phyloP scores from a whole-genome alignment of 1,140 invertebrate species.

The Muscidifurax raptorellus region DNA sequence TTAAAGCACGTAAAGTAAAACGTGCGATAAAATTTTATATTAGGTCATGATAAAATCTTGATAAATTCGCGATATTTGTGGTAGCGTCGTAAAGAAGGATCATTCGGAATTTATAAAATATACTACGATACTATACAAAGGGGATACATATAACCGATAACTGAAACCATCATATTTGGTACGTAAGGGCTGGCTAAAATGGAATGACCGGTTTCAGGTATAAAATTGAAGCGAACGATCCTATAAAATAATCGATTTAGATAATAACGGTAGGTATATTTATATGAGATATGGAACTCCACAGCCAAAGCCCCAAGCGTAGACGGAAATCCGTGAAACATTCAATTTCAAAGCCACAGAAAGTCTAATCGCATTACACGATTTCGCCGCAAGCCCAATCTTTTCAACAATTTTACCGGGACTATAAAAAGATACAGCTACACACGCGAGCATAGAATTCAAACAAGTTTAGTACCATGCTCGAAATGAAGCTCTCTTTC shows the following conservation, averaged over 20 bases:
- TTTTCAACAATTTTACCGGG: not conserved
- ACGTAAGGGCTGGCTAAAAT: not conserved
- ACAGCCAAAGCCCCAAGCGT: not conserved
- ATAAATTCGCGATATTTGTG: not conserved
- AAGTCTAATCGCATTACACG: not conserved
- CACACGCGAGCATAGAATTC: no score
- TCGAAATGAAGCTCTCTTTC: no score
- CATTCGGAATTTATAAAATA: not conserved
- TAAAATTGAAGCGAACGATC: not conserved
- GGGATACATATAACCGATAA: not conserved
- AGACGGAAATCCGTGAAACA: not conserved
- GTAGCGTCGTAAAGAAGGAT: no score
- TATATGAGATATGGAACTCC: not conserved
- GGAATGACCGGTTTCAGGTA: not conserved
- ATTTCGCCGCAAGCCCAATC: not conserved
- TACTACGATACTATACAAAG: not conserved
- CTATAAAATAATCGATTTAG: constrained; percentile 2
- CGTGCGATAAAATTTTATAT: no score
- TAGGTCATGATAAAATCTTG: not conserved
- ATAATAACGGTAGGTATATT: not conserved
- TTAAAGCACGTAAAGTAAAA: no score
- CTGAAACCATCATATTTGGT: not conserved
- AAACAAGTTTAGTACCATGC: no score
- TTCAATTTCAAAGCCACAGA: not conserved
- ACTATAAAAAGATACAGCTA: no score